Conservation (phyloP, 2,113 vertebrate genomes). For the Rhegmatorhina hoffmannsi region DNA sequence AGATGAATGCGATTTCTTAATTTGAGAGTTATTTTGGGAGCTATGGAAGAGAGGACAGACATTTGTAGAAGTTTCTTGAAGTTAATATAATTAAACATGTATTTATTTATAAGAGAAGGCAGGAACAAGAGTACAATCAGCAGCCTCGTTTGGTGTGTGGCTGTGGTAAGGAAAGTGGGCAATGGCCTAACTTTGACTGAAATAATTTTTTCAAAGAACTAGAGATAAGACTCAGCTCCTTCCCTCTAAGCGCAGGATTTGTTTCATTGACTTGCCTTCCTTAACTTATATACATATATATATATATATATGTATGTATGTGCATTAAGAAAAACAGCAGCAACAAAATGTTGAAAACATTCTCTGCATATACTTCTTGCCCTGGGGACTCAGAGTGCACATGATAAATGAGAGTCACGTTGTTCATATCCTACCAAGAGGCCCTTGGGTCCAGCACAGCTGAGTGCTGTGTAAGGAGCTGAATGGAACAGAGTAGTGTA, state of each 20-base stretch:
- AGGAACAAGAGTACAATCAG: not conserved
- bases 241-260: not conserved
- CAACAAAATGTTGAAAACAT: not conserved
- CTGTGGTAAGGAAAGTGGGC: not conserved
- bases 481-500: not conserved
- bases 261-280: not conserved
- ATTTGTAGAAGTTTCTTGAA: not conserved
- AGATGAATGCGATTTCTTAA: not conserved
- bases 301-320: not conserved
- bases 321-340: not conserved
- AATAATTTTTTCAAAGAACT: not conserved
- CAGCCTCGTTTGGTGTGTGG: not conserved
- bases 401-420: not conserved
- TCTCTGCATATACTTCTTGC: not conserved
- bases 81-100: conserved; percentile 6
- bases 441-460: not conserved
- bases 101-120: not conserved
- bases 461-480: not conserved
- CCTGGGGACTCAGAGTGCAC: not conserved
- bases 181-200: not conserved
- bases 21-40: not conserved
- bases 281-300: not conserved
- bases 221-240: not conserved
- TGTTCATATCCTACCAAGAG: not conserved
- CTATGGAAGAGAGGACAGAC: not conserved